Evolutionary conservation across 2,113 vertebrate species (phyloP).

Genomic region (Camelus dromedarius): DNA sequence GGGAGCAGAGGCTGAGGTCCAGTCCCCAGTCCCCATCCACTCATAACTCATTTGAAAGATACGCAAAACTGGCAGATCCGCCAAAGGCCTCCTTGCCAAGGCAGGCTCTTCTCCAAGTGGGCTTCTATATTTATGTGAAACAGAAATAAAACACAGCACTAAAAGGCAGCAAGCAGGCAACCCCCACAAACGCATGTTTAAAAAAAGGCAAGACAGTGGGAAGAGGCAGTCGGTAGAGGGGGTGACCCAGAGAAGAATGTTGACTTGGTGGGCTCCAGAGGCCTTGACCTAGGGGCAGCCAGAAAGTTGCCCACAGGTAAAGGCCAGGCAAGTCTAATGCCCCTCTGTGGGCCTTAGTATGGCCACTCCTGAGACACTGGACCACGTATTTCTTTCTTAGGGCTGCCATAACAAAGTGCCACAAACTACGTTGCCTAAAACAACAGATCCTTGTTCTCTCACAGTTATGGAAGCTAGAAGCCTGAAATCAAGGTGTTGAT

Average conservation of each 20-base stretch:
- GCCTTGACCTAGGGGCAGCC: neutral
- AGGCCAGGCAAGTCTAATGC: neutral
- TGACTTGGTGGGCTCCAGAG: neutral
- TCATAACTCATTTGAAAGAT: constrained; percentile 77
- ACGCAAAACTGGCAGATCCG: constrained; percentile 63
- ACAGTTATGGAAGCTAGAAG: neutral
- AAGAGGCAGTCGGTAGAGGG: neutral
- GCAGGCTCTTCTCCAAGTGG: constrained; percentile 67
- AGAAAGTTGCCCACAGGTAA: neutral
- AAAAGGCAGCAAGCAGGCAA: constrained; percentile 50
- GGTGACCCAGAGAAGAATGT: neutral
- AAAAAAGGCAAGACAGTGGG: neutral
- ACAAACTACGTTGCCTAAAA: neutral
- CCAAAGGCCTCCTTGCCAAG: constrained; percentile 75
- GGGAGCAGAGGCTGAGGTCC: constrained; percentile 38
- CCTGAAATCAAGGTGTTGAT: neutral
- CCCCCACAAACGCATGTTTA: neutral
- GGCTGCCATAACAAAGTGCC: neutral
- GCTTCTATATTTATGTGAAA: constrained; percentile 78
- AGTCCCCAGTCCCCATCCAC: constrained; percentile 34
- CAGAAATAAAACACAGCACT: constrained; percentile 70
- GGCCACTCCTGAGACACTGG: neutral
- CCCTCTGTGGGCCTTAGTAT: neutral
- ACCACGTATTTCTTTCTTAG: neutral
- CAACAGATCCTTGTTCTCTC: neutral